Evolutionary conservation across 2,888 invertebrate species (phyloP).

Genomic region (Brachyptera risi): DNA sequence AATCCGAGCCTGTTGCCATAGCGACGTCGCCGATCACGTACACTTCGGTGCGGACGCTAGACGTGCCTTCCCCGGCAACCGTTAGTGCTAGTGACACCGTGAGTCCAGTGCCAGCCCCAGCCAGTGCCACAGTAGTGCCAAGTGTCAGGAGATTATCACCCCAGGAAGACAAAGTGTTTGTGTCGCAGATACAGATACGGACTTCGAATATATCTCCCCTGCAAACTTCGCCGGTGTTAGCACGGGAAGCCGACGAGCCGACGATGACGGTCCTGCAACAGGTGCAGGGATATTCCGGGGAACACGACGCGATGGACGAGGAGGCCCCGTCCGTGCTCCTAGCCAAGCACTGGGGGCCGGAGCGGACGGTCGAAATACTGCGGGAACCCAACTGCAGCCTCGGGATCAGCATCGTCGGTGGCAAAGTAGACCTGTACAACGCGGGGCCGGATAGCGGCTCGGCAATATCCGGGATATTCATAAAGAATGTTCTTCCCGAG

Average conservation of each 20-base stretch:
- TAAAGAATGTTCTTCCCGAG: conserved; percentile 91
- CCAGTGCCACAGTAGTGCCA: conserved; percentile 24
- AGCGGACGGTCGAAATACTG: conserved; percentile 67
- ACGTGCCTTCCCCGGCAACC: neutral
- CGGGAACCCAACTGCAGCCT: conserved; percentile 75
- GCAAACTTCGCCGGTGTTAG: conserved; percentile 11
- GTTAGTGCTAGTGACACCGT: conserved; percentile 1
- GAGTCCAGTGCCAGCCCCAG: neutral
- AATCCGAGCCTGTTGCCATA: neutral
- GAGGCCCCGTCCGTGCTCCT: conserved; percentile 40
- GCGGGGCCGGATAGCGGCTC: conserved; percentile 63
- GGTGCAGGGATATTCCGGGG: conserved; percentile 42
- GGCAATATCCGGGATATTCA: conserved; percentile 89
- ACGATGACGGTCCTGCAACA: conserved; percentile 50
- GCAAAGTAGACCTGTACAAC: conserved; percentile 79
- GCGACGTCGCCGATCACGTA: neutral
- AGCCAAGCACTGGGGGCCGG: conserved; percentile 80
- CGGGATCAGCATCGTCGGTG: conserved; percentile 96
- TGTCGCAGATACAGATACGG: conserved; percentile 3
- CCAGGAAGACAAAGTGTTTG: conserved; percentile 14
- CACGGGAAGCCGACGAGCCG: neutral
- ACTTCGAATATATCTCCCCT: neutral
- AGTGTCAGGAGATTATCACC: neutral
- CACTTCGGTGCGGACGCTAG: conserved; percentile 7
- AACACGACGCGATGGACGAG: conserved; percentile 28